phyloP scores from a whole-genome alignment of 92 coral and sea anemone species.

The Actinostola sp. region DNA sequence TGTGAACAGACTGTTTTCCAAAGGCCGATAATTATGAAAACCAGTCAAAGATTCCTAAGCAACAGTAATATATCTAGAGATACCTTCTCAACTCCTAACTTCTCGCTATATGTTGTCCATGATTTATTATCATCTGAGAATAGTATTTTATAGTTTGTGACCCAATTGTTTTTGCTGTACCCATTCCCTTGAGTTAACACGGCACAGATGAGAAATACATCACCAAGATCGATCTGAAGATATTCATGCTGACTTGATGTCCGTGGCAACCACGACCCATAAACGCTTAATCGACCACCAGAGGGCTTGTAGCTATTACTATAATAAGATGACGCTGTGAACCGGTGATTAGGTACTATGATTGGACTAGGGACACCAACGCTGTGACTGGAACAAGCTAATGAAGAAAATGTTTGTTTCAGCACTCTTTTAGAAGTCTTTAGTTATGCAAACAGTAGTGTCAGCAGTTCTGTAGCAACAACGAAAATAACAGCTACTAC shows the following conservation, averaged over 20 bases:
- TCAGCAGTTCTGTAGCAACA: no score
- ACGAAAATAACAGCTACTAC: no score
- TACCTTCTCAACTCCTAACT: no score
- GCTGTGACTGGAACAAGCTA: constrained; percentile 19
- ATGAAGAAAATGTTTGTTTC: background rate
- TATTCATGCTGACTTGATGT: constrained; percentile 4
- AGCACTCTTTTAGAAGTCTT: no score
- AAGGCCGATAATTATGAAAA: no score
- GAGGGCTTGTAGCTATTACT: constrained; percentile 8
- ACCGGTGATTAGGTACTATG: constrained; percentile 31
- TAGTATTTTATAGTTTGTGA: constrained; percentile 11
- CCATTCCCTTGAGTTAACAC: constrained; percentile 36
- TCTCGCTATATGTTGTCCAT: no score
- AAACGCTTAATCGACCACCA: constrained; percentile 11
- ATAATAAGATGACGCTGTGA: constrained; percentile 27
- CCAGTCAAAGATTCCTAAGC: no score
- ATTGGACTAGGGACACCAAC: constrained; percentile 26
- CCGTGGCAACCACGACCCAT: constrained; percentile 10
- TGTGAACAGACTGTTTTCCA: no score
- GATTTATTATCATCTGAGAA: constrained; percentile 6
- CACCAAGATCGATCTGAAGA: constrained; percentile 33
- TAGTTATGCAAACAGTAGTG: background rate
- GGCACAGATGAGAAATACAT: constrained; percentile 29
- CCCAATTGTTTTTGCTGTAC: background rate
- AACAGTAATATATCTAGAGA: no score